These are phyloP conservation scores for Andrena cerasifolii DNA, from an alignment of 1,140 invertebrate genomes.

Conservation along the genomic window DNA sequence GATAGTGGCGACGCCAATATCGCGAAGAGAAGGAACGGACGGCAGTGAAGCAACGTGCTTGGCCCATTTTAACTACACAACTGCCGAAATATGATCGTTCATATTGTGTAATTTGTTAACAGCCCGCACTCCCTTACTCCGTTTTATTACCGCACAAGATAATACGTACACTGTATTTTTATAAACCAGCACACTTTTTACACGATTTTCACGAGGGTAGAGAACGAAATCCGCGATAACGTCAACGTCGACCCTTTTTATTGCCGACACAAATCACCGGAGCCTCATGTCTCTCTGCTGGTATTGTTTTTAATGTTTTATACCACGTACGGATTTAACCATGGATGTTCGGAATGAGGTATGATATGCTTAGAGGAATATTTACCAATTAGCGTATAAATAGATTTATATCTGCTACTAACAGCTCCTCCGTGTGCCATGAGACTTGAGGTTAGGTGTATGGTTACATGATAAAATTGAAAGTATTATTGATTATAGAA, in stretches of 20 bases:
- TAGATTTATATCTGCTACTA: background rate
- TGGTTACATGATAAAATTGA: slow-evolving; percentile 29
- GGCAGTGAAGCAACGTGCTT: slow-evolving; percentile 44
- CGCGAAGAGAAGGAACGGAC: slow-evolving; percentile 16
- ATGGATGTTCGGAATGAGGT: slow-evolving; percentile 70
- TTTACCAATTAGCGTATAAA: background rate
- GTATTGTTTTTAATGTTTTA: slow-evolving; percentile 70
- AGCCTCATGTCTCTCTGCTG: slow-evolving; percentile 61
- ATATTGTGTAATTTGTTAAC: slow-evolving; percentile 54
- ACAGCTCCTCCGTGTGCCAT: background rate
- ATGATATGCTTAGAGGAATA: slow-evolving; percentile 24
- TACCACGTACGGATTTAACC: slow-evolving; percentile 60
- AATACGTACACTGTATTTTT: slow-evolving; percentile 45
- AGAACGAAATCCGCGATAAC: slow-evolving; percentile 38
- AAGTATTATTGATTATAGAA: slow-evolving; percentile 19
- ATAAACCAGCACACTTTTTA: slow-evolving; percentile 9
- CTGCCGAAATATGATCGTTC: slow-evolving; percentile 59
- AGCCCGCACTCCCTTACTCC: background rate
- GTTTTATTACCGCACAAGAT: slow-evolving; percentile 31
- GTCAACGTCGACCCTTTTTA: slow-evolving; percentile 24
- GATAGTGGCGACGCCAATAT: slow-evolving; percentile 36
- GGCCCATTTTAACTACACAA: slow-evolving; percentile 47
- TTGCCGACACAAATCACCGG: slow-evolving; percentile 56
- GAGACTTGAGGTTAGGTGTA: slow-evolving; percentile 48
- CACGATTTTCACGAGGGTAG: slow-evolving; percentile 7